Evolutionary conservation across 2,888 invertebrate genomes (phyloP).

Genomic region (Lypha dubia): DNA sequence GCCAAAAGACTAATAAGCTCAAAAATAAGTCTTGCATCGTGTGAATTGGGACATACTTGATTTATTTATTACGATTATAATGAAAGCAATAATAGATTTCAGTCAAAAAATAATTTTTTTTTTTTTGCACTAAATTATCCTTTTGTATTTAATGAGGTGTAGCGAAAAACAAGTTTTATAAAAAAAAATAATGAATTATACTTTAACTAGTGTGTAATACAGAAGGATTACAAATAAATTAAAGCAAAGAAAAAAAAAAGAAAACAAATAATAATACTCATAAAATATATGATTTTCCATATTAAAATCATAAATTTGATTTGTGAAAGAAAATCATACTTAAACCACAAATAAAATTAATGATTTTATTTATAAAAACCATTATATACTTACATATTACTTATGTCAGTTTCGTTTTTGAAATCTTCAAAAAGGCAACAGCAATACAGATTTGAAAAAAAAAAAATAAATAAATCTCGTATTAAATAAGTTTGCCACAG

Average conservation of each 20-base stretch:
- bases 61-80: too few species aligned
- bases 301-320: background rate
- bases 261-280: background rate
- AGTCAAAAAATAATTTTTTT: too few species aligned
- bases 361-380: slow-evolving; percentile 34
- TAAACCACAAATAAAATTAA: slow-evolving; percentile 31
- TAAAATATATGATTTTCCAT: background rate
- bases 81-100: too few species aligned
- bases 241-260: background rate
- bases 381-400: background rate
- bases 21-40: too few species aligned
- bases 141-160: too few species aligned
- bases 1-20: too few species aligned
- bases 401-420: background rate
- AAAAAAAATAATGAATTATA: background rate
- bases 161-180: too few species aligned
- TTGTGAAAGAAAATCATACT: background rate
- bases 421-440: slow-evolving; percentile 2
- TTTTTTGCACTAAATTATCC: too few species aligned
- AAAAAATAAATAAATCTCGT: too few species aligned
- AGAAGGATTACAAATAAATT: background rate
- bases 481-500: background rate
- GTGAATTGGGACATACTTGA: too few species aligned
- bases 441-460: background rate
- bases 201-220: background rate